A percentile compares a stretch with the other conserved stretches of the same genome.
Evolutionary conservation across 2,113 vertebrate genomes (phyloP).

Genomic region (Dipodomys merriami): DNA sequence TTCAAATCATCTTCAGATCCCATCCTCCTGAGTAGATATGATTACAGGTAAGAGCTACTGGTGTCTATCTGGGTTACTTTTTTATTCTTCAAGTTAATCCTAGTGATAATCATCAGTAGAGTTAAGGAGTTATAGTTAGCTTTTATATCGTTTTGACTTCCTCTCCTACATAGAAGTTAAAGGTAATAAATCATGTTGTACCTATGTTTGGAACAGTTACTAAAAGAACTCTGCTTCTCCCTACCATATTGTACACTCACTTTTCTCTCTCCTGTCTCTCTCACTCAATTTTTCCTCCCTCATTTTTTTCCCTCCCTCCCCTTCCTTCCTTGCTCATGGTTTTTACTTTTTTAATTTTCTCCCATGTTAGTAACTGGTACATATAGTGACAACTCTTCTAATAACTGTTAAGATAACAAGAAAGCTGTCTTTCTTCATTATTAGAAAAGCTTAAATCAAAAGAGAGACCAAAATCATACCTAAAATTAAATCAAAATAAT

Average conservation of each 20-base stretch:
- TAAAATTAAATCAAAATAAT: neutral
- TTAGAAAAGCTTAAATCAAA: neutral
- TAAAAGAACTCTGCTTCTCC: neutral
- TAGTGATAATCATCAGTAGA: neutral
- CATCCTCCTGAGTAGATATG: no score
- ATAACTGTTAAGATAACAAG: neutral
- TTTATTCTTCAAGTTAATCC: neutral
- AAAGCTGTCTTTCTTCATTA: neutral
- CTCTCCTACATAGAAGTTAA: neutral
- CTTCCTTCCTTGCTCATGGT: neutral
- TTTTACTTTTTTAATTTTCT: neutral
- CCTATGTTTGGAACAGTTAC: neutral
- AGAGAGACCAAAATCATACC: neutral
- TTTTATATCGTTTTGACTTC: neutral
- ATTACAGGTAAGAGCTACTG: no score
- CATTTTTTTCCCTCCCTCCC: neutral
- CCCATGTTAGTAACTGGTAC: neutral
- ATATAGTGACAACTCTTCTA: neutral
- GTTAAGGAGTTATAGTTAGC: neutral
- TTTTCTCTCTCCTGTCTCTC: neutral
- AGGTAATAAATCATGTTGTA: neutral
- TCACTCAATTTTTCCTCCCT: neutral
- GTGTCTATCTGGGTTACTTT: no score
- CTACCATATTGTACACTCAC: neutral
- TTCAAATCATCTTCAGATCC: no score